Percentiles rank a stretch among this genome's conserved stretches.
phyloP scores from a whole-genome alignment of 2,888 invertebrate genomes.

The Lampropteryx suffumata region DNA sequence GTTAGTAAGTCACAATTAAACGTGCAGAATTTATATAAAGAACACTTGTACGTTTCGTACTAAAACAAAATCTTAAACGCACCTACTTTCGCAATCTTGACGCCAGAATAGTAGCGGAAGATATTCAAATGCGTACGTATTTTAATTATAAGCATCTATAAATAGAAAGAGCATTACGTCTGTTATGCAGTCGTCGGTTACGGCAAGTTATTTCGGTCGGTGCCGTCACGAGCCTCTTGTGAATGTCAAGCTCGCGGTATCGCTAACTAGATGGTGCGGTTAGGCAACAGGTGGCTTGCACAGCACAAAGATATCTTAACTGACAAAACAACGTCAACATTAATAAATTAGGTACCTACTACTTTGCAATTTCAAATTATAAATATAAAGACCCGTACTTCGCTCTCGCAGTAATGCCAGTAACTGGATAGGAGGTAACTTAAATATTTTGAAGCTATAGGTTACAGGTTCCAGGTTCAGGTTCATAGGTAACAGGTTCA shows the following conservation, averaged over 20 bases:
- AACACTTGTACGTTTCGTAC: no score
- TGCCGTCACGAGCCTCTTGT: constrained; percentile 70
- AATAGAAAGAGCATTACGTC: constrained; percentile 76
- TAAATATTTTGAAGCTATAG: no score
- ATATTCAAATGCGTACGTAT: constrained; percentile 66
- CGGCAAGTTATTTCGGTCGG: constrained; percentile 76
- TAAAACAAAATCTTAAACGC: neutral
- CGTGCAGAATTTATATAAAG: no score
- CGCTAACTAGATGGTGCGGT: constrained; percentile 63
- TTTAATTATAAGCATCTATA: constrained; percentile 75
- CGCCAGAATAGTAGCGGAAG: constrained; percentile 56
- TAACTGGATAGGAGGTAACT: no score
- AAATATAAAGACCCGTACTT: no score
- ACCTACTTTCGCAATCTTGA: constrained; percentile 31
- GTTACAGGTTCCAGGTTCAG: no score
- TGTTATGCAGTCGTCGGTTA: constrained; percentile 77
- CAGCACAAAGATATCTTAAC: constrained; percentile 59
- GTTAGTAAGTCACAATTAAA: no score
- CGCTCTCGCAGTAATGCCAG: no score
- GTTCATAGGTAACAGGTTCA: no score
- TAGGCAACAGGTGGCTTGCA: constrained; percentile 75
- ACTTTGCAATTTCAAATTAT: neutral
- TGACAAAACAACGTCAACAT: constrained; percentile 39
- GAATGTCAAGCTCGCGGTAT: constrained; percentile 80
- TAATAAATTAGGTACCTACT: neutral